Evolutionary conservation across 2,797 vertebrate genomes (phyloP), one percentile per base, ranked within the genome.

Genomic region (Xenops minutus): DNA sequence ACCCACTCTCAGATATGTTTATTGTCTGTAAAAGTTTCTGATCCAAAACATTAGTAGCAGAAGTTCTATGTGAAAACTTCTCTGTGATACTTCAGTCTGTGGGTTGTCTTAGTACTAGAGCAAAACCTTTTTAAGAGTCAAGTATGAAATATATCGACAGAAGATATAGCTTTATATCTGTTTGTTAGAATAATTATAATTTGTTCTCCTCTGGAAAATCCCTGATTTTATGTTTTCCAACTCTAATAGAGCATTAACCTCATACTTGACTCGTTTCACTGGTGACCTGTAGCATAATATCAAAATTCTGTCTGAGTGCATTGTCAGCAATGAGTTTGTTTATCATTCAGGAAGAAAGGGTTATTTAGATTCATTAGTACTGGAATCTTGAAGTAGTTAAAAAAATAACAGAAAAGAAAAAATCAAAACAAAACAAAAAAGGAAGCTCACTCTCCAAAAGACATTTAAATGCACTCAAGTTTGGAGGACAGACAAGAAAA

Each of bases 331-430:
- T 61, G 64, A 74, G 46, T 91, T 83, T 95, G 91, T 95, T 95
- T 89, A 86, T 66, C 63, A 43, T 88, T 90, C 48, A 49, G 80
- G 76, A 93, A 88, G 58, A 96, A 88, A 71, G 15, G 71, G 52
- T 94, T 92, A 84, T 95, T 95, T 95, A 93, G 77, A 95, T 93
- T 93, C 80, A 69, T 93, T 96, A 95, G 39, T n/a, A 72, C 73
- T 78, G 62, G 76, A 90, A 84, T 97, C 80, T 76, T 90, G 39
- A 95, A 94, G 84, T 67, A 78, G 58, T 18, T 44, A 9, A 21
- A 43, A 26, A 6, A 51, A 22, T 27, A 39, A 27, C 8, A 36
- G 21, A 36, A 61, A 52, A 52, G 10, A 30, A 51, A 7, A 49
- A 24, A 34, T 21, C 6, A 29, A 27, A 46, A 55, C 58, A 58